Base-by-base conservation (phyloP, 2,113 vertebrate genomes). In the Prietella phreatophila region DNA sequence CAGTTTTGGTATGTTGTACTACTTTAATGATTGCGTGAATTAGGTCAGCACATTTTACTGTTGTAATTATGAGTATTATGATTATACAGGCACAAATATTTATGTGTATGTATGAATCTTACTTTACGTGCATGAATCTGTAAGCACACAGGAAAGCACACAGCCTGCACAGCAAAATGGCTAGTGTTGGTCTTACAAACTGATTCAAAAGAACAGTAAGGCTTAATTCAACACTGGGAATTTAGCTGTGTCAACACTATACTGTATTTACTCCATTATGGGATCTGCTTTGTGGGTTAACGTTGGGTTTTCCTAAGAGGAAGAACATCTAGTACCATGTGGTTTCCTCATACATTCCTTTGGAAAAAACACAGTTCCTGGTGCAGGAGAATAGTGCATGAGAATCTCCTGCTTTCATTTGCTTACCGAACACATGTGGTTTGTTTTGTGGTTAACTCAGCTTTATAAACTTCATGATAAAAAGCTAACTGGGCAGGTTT, bases 231-330 rank as follows among this genome's bases (percentile, higher is more conserved):
- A 79, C 7, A 30, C 5, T 79, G 76, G 53, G 56, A 58, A 58
- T 58, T 56, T 80, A 58, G 15, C 2, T 20, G 15, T 30, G 76
- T n/a, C 55, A 53, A 78, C 47, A 8, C 6, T 1, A 14, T 13
- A n/a, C 7, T 30, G 76, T 79, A 30, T 78, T 50, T 25, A 50
- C 25, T 47, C 11, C 39, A 50, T 53, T 47, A 36, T 9, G 58
- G 53, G 36, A 6, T 75, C n/a, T 65, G 82, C 82, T 22, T 36
- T 78, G 82, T 84, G 58, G 36, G 7, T 75, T 79, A 15, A 84
- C 25, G 27, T 11, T 84, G 82, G 58, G 55, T 20, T 84, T 88
- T 84, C 71, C 33, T 56, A 53, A 30, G 58, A 27, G 71, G 87
- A 88, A 88, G 58, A 55, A 79, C 0, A 9, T 84, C 30, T 87